A percentile compares a stretch with the other conserved stretches of the same genome.
Conservation (phyloP, 2,888 invertebrate species). For the Ochropleura leucogaster region DNA sequence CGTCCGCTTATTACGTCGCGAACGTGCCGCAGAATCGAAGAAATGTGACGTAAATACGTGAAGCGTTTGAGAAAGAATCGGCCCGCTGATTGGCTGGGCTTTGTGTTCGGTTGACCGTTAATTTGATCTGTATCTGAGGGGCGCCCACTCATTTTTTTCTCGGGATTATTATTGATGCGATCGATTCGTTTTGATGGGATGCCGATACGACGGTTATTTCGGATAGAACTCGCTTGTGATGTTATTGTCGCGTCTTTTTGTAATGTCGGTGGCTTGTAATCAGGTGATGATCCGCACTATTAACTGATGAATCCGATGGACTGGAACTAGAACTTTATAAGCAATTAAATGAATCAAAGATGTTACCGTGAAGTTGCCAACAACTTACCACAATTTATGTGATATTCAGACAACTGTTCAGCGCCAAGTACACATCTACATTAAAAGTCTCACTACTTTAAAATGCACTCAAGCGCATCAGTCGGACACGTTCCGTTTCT, state of each 20-base stretch:
- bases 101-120: conserved; percentile 88
- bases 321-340: conserved; percentile 3
- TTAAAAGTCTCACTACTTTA: conserved; percentile 56
- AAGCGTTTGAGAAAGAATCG: conserved; percentile 85
- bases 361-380: conserved; percentile 14
- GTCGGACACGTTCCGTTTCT: conserved; percentile 68
- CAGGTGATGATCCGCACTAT: conserved; percentile 37
- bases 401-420: conserved; percentile 25
- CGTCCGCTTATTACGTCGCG: conserved; percentile 89
- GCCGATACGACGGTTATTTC: conserved; percentile 63
- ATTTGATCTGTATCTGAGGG: conserved; percentile 87
- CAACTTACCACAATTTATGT: conserved; percentile 25
- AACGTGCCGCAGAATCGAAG: conserved; percentile 90
- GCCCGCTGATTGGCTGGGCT: conserved; percentile 86
- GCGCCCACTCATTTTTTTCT: conserved; percentile 77
- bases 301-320: conserved; percentile 21
- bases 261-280: conserved; percentile 39
- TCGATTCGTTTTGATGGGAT: conserved; percentile 80
- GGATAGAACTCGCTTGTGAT: conserved; percentile 39
- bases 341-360: conserved; percentile 16
- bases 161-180: conserved; percentile 85
- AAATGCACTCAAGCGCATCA: conserved; percentile 66
- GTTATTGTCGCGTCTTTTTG: conserved; percentile 63
- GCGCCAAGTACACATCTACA: conserved; percentile 41
- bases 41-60: conserved; percentile 90